Conservation (phyloP, 2,797 vertebrate genomes). For the Chelmon rostratus region DNA sequence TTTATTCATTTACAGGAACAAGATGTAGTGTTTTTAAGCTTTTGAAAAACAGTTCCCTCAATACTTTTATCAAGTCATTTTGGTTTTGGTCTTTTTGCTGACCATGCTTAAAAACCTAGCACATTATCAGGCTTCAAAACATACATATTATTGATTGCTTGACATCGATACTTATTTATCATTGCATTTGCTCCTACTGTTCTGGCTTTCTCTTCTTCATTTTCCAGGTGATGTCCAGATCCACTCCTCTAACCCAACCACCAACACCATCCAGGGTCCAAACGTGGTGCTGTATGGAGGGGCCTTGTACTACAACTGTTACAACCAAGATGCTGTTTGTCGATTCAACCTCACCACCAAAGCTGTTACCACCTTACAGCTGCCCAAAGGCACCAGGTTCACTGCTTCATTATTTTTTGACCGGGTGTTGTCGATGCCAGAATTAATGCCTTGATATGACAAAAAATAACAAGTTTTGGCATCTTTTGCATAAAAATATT, state of each 20-base stretch:
- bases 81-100: too few species aligned
- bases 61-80: too few species aligned
- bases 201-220: too few species aligned
- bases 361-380: conserved; percentile 54
- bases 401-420: background rate
- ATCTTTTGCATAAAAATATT: background rate
- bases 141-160: too few species aligned
- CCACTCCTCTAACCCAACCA: conserved; percentile 75
- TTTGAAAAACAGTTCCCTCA: too few species aligned
- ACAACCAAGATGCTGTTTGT: conserved; percentile 78
- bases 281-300: conserved; percentile 79
- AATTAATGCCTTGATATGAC: background rate
- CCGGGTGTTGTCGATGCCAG: background rate
- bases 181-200: background rate
- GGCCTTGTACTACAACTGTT: conserved; percentile 85
- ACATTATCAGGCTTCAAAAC: too few species aligned
- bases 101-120: too few species aligned
- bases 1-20: too few species aligned
- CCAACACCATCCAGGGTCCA: conserved; percentile 85
- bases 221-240: conserved; percentile 69
- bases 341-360: conserved; percentile 78
- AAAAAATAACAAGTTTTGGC: background rate
- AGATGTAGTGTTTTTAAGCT: too few species aligned
- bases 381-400: conserved; percentile 79
- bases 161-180: too few species aligned